Conservation (phyloP, 2,888 invertebrate species). For the Sepioteuthis lessoniana region DNA sequence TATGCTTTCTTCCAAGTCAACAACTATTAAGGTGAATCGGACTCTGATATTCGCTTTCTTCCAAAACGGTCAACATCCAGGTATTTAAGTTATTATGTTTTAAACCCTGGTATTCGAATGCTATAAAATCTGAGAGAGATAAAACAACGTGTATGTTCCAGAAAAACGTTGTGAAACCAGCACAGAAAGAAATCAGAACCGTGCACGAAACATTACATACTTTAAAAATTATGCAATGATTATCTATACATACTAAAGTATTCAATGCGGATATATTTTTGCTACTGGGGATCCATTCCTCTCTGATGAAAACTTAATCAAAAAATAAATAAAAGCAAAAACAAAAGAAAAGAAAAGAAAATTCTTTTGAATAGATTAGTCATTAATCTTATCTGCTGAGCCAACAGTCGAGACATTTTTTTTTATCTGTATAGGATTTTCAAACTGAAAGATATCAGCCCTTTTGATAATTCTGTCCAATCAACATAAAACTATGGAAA, state of each 20-base stretch:
- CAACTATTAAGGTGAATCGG: neutral
- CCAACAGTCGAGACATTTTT: too few relatives aligned
- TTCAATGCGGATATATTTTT: neutral
- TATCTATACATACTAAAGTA: neutral
- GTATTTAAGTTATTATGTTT: neutral
- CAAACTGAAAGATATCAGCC: neutral
- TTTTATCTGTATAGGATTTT: neutral
- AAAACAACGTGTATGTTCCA: neutral
- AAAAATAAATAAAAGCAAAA: too few relatives aligned
- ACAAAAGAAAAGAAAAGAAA: neutral
- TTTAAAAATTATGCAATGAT: neutral
- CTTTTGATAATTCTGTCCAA: slow-evolving; percentile 8
- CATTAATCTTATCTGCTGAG: neutral
- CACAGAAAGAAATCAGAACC: too few relatives aligned
- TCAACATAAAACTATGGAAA: neutral
- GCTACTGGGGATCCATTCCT: neutral
- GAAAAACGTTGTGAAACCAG: too few relatives aligned
- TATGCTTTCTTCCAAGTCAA: neutral
- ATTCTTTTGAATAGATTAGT: neutral
- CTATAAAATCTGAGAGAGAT: neutral
- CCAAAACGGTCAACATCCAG: neutral
- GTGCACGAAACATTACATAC: neutral
- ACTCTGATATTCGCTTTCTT: neutral
- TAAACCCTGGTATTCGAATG: neutral
- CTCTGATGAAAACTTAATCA: neutral